A percentile compares a stretch with the other conserved stretches of the same genome.
Conservation (phyloP, 1,140 invertebrate species). For the Schlechtendalia chinensis region DNA sequence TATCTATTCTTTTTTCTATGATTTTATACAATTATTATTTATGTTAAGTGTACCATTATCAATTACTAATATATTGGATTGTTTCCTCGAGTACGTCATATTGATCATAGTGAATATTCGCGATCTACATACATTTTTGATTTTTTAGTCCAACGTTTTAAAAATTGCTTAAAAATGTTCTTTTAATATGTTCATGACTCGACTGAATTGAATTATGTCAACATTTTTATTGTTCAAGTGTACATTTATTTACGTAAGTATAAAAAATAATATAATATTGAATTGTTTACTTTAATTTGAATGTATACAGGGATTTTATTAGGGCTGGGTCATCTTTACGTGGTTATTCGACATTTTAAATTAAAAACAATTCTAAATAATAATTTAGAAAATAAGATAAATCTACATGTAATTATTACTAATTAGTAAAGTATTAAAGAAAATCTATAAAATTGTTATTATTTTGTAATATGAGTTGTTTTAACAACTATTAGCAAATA, state of each 20-base stretch:
- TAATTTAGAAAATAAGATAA: no score
- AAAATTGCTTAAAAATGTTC: background rate
- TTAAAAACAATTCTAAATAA: background rate
- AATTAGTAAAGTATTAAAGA: no score
- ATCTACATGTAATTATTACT: no score
- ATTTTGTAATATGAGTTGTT: background rate
- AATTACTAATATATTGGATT: no score
- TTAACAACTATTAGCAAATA: background rate
- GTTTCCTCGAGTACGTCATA: no score
- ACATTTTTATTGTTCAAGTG: background rate
- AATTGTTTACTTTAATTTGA: background rate
- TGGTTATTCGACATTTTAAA: background rate
- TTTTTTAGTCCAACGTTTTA: background rate
- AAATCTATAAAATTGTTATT: background rate
- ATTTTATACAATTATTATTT: no score
- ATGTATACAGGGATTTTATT: background rate
- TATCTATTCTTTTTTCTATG: no score
- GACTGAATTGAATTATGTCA: slow-evolving; percentile 31
- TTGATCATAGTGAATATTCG: no score
- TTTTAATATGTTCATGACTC: background rate
- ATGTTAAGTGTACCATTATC: no score
- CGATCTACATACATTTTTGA: no score
- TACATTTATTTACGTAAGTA: slow-evolving; percentile 30
- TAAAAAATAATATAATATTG: background rate
- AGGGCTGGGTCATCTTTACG: slow-evolving; percentile 29